phyloP scores from a whole-genome alignment of 2,113 vertebrate species.

The Phylloscopus whistleri region DNA sequence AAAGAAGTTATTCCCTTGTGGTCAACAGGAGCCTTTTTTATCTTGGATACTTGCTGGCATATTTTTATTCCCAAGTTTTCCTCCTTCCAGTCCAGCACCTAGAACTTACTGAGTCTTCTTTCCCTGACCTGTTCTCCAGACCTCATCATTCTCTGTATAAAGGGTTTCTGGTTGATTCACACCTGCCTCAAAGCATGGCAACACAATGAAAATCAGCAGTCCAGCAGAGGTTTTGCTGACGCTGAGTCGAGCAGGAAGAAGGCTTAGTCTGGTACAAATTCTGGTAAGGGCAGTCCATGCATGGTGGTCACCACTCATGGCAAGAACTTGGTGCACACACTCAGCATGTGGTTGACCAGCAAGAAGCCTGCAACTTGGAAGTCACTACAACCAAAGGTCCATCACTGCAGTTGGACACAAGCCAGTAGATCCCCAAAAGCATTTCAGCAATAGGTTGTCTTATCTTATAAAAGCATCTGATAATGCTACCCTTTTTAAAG shows the following conservation, averaged over 20 bases:
- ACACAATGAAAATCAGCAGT: background rate
- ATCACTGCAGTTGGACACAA: background rate
- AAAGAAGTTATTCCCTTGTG: background rate
- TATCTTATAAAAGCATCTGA: background rate
- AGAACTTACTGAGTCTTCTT: background rate
- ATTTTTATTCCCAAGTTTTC: background rate
- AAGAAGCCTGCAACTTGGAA: background rate
- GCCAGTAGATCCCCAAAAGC: background rate
- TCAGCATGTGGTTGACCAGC: background rate
- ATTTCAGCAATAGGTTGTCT: background rate
- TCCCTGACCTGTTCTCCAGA: background rate
- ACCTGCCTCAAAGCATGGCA: background rate
- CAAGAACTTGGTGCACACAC: background rate
- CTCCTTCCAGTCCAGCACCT: background rate
- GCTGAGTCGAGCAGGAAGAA: background rate
- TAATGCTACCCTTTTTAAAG: background rate
- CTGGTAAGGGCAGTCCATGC: background rate
- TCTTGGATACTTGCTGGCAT: background rate
- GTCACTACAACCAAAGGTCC: background rate
- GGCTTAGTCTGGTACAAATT: background rate
- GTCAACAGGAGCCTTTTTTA: background rate
- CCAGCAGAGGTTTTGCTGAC: background rate
- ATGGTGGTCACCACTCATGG: background rate
- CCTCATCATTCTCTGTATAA: rapidly evolving
- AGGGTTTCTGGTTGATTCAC: background rate